Base-by-base conservation (phyloP, 2,888 invertebrate genomes). In the Scaptomyza caliginosa region DNA sequence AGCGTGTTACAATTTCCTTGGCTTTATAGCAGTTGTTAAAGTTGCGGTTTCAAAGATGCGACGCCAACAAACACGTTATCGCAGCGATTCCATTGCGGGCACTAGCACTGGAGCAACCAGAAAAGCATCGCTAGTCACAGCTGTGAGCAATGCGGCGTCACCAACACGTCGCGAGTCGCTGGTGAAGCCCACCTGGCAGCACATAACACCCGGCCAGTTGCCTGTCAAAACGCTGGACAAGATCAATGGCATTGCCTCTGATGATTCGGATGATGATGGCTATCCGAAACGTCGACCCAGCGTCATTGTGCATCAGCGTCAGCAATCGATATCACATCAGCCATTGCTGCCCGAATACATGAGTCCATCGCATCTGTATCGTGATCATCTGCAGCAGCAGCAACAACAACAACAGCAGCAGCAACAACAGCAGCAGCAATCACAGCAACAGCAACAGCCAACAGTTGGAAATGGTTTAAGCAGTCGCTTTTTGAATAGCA, bases 121-220 rank as follows among this genome's bases (percentile, higher is more conserved):
- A 1, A 88, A 77, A 23, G 28, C 81, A 21, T 86, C 88, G 11
- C 54, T 86, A 26, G 42, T 65, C 34, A 43, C 52, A 2, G 54
- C 69, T 2, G 32, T 54, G 23, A 70, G 63, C 66, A 67, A 24
- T 65, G 74, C 74, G 1, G 74, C 74, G 1, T 66, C 85, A 62
- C 67, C 78, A 57, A 60, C 84, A 58, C 84, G 92, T 0, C 88
- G 91, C 10, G 91, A 92, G 40, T 92, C 92, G 0, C 63, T 92
- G 60, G 91, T 91, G 19, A 92, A 92, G 62, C 91, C 91, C 38
- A 91, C 92, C 30, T 91, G 91, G 91, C 92, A 91, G 79, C 90
- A 91, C 69, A 91, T 91, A 26, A 89, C 89, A 2, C 91, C 91
- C 0, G 91, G 91, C 24, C 91, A 91, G 69, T 71, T 91, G 63